A percentile compares a stretch with the other conserved stretches of the same genome.
Conservation (phyloP, 1,140 invertebrate species). For the Drosophila varians region DNA sequence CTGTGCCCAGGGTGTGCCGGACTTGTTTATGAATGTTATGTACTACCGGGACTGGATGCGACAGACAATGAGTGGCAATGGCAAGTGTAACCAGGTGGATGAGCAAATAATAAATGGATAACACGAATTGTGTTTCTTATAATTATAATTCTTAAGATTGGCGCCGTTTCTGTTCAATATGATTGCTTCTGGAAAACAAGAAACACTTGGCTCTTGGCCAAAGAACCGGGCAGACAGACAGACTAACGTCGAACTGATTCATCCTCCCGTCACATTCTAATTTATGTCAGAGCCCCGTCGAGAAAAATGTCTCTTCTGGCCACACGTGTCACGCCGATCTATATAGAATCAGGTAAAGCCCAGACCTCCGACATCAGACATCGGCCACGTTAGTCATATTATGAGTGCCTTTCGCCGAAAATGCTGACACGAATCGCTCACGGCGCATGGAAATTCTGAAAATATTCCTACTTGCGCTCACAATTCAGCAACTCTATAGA, state of each 20-base stretch:
- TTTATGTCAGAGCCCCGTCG: constrained; percentile 46
- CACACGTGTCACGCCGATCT: constrained; percentile 62
- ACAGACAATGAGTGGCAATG: constrained; percentile 57
- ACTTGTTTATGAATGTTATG: constrained; percentile 84
- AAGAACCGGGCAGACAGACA: neutral
- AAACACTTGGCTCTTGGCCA: constrained; percentile 14
- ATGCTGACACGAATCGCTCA: constrained; percentile 55
- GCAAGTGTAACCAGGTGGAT: constrained; percentile 35
- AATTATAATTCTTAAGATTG: too few species aligned
- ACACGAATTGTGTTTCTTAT: neutral
- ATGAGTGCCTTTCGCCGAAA: constrained; percentile 35
- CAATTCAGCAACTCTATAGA: constrained; percentile 44
- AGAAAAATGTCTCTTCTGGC: constrained; percentile 15
- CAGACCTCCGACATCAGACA: constrained; percentile 42
- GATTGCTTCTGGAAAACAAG: constrained; percentile 6
- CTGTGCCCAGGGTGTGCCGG: constrained; percentile 85
- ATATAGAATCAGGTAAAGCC: constrained; percentile 54
- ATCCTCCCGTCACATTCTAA: constrained; percentile 25
- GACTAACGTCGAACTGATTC: constrained; percentile 21
- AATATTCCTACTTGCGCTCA: constrained; percentile 50
- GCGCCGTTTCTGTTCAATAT: neutral
- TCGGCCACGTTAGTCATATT: constrained; percentile 50
- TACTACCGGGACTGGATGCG: constrained; percentile 80
- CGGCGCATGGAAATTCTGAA: constrained; percentile 70
- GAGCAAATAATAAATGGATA: constrained; percentile 41